phyloP scores from a whole-genome alignment of 2,797 vertebrate species.

The Myripristis jacobus region DNA sequence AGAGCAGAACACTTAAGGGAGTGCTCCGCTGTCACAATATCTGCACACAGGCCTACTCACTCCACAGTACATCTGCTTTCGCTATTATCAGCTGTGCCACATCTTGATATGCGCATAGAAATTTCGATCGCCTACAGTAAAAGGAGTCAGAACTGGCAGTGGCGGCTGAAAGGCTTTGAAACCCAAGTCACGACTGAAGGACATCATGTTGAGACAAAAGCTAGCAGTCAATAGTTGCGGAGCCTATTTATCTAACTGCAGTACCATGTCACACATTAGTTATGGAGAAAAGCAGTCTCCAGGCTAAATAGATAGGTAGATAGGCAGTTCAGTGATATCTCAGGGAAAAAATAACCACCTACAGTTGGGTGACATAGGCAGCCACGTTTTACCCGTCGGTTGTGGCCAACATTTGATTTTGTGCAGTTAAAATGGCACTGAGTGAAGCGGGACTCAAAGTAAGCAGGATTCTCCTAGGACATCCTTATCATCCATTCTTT shows the following conservation, averaged over 20 bases:
- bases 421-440: conserved; percentile 50
- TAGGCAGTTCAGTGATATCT: conserved; percentile 1
- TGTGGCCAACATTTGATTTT: conserved; percentile 52
- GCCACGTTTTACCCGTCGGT: conserved; percentile 19
- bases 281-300: not conserved
- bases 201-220: not conserved
- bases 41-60: conserved; percentile 19
- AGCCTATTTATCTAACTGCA: not conserved
- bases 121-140: conserved; percentile 24
- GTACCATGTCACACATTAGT: not conserved
- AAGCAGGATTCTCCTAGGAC: conserved; percentile 62
- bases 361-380: conserved; percentile 11
- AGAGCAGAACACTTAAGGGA: conserved; percentile 34
- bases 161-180: conserved; percentile 5
- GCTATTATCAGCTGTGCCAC: conserved; percentile 33
- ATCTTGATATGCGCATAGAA: conserved; percentile 28
- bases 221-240: not conserved
- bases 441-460: conserved; percentile 44
- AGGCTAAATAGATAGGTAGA: conserved; percentile 3
- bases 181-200: not conserved
- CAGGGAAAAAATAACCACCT: not conserved
- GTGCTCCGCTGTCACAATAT: conserved; percentile 39
- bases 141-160: not conserved
- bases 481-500: conserved; percentile 73
- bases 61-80: conserved; percentile 12